phyloP scores from a whole-genome alignment of 1,140 invertebrate genomes.

The Bombus balteatus region DNA sequence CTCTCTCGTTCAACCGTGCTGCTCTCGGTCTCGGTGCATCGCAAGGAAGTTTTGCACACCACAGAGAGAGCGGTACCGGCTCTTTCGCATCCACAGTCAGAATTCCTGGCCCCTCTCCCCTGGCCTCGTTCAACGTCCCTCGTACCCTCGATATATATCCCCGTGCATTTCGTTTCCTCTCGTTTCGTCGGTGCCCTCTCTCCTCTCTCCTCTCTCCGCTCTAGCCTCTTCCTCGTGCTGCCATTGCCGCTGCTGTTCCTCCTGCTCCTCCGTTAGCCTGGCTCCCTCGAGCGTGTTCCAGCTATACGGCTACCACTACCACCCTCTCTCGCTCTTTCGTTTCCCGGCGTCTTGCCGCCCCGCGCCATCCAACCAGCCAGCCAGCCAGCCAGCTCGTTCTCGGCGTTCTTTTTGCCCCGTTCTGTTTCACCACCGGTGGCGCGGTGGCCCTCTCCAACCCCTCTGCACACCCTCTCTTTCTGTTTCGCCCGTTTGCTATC shows the following conservation, averaged over 20 bases:
- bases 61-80: constrained; percentile 61
- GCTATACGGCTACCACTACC: constrained; percentile 48
- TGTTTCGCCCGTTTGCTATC: constrained; percentile 2
- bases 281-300: constrained; percentile 56
- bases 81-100: constrained; percentile 67
- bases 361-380: constrained; percentile 56
- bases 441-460: constrained; percentile 33
- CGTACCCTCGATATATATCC: constrained; percentile 66
- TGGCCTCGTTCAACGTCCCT: constrained; percentile 59
- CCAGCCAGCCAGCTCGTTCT: constrained; percentile 63
- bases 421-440: constrained; percentile 62
- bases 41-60: constrained; percentile 69
- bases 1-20: constrained; percentile 19
- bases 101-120: constrained; percentile 55
- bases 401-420: constrained; percentile 67
- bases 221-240: not conserved
- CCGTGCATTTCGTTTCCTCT: constrained; percentile 65
- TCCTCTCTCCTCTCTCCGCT: not conserved
- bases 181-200: constrained; percentile 56
- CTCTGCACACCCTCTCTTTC: constrained; percentile 28
- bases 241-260: not conserved
- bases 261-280: constrained; percentile 32
- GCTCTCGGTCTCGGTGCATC: constrained; percentile 60
- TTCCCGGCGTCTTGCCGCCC: constrained; percentile 50
- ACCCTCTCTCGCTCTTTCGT: constrained; percentile 51